phyloP scores from a whole-genome alignment of 2,888 invertebrate species.

The Dynastes maya region DNA sequence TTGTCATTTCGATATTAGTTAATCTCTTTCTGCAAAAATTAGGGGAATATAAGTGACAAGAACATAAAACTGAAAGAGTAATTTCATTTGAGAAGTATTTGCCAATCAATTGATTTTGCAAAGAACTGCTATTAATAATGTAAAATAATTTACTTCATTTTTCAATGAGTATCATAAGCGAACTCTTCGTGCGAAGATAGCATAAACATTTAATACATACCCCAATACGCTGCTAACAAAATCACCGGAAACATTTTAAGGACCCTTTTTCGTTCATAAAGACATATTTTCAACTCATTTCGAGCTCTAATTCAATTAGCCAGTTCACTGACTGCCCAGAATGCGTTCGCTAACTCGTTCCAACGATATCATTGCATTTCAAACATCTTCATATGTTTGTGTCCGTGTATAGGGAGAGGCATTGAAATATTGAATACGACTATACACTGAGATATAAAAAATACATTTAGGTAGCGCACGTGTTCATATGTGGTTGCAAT shows the following conservation, averaged over 20 bases:
- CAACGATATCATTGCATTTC: conserved; percentile 55
- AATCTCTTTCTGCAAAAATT: too few relatives aligned
- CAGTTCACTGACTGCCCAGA: conserved; percentile 61
- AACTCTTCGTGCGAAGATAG: too few relatives aligned
- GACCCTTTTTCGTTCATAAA: conserved; percentile 54
- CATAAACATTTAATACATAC: too few relatives aligned
- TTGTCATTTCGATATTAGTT: too few relatives aligned
- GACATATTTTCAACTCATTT: conserved; percentile 62
- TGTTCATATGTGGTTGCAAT: conserved; percentile 48
- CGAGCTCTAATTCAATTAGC: conserved; percentile 62
- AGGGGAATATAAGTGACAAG: too few relatives aligned
- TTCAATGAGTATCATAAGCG: too few relatives aligned
- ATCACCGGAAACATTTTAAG: neutral
- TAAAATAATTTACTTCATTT: too few relatives aligned
- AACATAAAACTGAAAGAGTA: too few relatives aligned
- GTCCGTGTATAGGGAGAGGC: conserved; percentile 3
- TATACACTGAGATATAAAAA: conserved; percentile 15
- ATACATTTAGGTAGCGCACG: conserved; percentile 43
- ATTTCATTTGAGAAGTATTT: too few relatives aligned
- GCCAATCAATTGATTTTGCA: too few relatives aligned
- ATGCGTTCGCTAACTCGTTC: conserved; percentile 58
- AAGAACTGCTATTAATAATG: too few relatives aligned
- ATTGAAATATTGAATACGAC: conserved; percentile 14
- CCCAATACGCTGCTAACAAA: neutral
- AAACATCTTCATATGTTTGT: conserved; percentile 55